These are phyloP conservation scores for Marisa cornuarietis DNA, from an alignment of 1,140 invertebrate species.

Conservation along the genomic window DNA sequence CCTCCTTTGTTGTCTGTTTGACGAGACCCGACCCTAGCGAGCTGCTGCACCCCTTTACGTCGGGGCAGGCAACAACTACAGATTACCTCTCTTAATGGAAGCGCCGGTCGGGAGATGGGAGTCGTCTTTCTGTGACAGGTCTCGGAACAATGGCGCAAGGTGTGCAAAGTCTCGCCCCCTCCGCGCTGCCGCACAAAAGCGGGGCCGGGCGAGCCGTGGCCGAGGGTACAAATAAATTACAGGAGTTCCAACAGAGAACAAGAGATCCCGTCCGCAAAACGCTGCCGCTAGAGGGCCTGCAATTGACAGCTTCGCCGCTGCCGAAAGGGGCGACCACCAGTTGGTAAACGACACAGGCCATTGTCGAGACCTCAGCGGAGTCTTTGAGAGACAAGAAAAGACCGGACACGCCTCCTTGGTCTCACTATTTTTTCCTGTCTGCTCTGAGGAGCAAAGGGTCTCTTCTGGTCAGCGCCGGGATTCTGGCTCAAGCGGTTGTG, in stretches of 20 bases:
- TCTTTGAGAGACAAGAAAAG: not conserved
- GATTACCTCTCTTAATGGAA: constrained; percentile 23
- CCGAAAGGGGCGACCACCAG: constrained; percentile 4
- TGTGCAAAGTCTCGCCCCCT: not conserved
- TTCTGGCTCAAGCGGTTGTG: no score
- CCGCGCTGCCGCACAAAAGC: not conserved
- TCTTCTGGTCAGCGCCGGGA: no score
- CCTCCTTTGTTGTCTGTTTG: constrained; percentile 16
- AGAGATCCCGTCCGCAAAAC: not conserved
- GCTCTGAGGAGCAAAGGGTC: no score
- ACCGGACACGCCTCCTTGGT: constrained; percentile 20
- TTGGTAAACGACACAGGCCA: not conserved
- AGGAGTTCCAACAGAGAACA: constrained; percentile 2
- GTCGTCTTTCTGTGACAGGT: constrained; percentile 1
- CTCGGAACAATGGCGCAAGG: constrained; percentile 15
- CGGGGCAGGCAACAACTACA: constrained; percentile 19
- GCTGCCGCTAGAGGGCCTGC: not conserved
- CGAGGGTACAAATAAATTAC: constrained; percentile 18
- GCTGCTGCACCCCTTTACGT: constrained; percentile 20
- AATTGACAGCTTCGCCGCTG: constrained; percentile 3
- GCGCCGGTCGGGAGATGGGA: not conserved
- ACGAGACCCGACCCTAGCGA: constrained; percentile 12
- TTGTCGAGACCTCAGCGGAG: constrained; percentile 3
- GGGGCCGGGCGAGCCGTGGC: not conserved
- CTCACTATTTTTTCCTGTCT: not conserved